Conservation (phyloP, 2,797 vertebrate species). For the Pseudotriccus pelzelni region DNA sequence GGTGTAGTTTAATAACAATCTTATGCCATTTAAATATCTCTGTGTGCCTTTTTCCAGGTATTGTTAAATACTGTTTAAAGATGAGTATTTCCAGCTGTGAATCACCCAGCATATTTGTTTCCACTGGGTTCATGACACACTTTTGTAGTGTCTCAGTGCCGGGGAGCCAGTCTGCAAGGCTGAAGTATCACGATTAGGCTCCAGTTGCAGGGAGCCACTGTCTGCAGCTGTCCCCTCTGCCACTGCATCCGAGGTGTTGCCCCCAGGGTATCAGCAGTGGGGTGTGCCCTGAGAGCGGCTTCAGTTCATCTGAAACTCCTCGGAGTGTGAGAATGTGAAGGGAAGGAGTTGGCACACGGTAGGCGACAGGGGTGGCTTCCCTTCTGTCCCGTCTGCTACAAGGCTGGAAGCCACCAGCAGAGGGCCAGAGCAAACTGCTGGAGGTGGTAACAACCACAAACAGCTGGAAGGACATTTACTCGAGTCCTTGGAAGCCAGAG, state of each 20-base stretch:
- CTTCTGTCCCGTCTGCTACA: background rate
- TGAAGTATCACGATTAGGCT: background rate
- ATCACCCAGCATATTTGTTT: background rate
- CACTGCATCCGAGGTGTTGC: background rate
- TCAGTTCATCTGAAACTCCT: background rate
- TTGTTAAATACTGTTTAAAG: slow-evolving; percentile 20
- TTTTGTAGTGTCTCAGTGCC: background rate
- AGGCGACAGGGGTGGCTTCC: background rate
- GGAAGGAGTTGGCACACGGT: background rate
- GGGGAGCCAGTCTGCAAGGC: background rate
- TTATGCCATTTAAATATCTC: background rate
- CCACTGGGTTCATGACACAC: background rate
- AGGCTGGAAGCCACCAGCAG: background rate
- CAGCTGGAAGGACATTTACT: background rate
- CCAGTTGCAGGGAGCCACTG: background rate
- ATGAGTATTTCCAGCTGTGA: background rate
- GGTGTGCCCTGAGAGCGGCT: background rate
- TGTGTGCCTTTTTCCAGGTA: slow-evolving; percentile 19
- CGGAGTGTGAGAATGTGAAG: accelerated
- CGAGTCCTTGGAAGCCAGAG: background rate
- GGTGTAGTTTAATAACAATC: slow-evolving; percentile 5
- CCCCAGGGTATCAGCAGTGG: background rate
- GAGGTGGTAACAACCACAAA: background rate
- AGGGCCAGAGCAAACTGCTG: background rate
- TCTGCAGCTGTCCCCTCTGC: background rate